Base-by-base conservation (phyloP, 2,888 invertebrate genomes). In the Psylliodes chrysocephalus region DNA sequence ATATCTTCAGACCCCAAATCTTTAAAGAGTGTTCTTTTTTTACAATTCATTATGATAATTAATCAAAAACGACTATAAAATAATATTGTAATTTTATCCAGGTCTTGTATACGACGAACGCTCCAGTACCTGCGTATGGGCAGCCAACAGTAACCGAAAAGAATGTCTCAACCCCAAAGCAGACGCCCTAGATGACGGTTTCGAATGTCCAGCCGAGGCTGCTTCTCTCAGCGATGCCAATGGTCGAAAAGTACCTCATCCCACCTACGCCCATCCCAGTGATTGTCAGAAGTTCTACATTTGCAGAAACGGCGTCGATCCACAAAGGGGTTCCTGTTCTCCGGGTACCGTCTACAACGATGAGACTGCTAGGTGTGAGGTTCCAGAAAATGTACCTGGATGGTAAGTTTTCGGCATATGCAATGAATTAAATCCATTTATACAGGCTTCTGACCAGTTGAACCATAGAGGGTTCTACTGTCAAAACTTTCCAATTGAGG, bases 281-380 rank as follows among this genome's bases (percentile, higher is more conserved):
- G 92, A 93, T 80, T 93, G 93, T 79, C 89, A 90, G 77, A 92
- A 91, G 78, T 93, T 93, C 84, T 93, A 91, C 84, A 92, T 93
- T 75, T 92, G 92, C 82, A 86, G 91, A 68, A 91, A 91, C 74
- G 91, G 91, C 0, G 86, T 91, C 1, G 88, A 87, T 73, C 92
- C 93, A 0, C 91, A 92, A 78, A 89, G 89, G 75, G 91, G 91
- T 4, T 88, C 90, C 73, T 93, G 93, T 77, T 86, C 89, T 0
- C 83, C 85, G 0, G 91, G 91, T 38, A 87, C 87, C 56, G 93
- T 93, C 46, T 94, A 92, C 84, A 93, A 92, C 74, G 91, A 92
- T 70, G 90, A 89, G 12, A 88, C 87, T 4, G 90, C 90, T 77
- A 89, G 88, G 81, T 93, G 93, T 74, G 92, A 92, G 76, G 88